Evolutionary conservation across 2,113 vertebrate genomes (phyloP).

Genomic region (Sander lucioperca): DNA sequence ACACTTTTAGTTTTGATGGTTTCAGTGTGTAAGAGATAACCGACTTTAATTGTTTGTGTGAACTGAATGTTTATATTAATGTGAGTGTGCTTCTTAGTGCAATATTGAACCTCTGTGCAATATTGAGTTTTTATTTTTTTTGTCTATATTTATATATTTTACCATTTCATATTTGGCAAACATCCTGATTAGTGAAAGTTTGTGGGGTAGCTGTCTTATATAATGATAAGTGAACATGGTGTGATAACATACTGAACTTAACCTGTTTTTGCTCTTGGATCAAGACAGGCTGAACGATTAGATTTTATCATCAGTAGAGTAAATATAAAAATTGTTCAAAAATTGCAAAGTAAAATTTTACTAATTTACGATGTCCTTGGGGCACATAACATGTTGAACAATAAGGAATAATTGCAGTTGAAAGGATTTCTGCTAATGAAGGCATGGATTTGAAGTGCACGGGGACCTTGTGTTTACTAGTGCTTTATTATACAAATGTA

Average conservation of each 20-base stretch:
- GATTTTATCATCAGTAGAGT: background rate
- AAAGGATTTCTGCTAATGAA: constrained; percentile 20
- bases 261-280: constrained; percentile 36
- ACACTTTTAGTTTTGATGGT: constrained; percentile 43
- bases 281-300: constrained; percentile 3
- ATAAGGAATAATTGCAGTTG: background rate
- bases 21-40: constrained; percentile 43
- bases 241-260: constrained; percentile 1
- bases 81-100: constrained; percentile 67
- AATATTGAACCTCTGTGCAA: constrained; percentile 70
- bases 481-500: constrained; percentile 41
- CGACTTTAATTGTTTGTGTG: constrained; percentile 47
- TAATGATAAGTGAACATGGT: background rate
- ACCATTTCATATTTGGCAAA: constrained; percentile 46
- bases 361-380: background rate
- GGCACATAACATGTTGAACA: background rate
- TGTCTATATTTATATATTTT: background rate
- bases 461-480: constrained; percentile 34
- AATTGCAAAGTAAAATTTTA: constrained; percentile 5
- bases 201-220: constrained; percentile 61
- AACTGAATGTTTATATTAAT: constrained; percentile 62
- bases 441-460: background rate
- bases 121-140: constrained; percentile 33
- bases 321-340: background rate
- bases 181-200: constrained; percentile 46